These are phyloP conservation scores for Podarcis muralis DNA, from an alignment of 2,113 vertebrate species.

Conservation along the genomic window DNA sequence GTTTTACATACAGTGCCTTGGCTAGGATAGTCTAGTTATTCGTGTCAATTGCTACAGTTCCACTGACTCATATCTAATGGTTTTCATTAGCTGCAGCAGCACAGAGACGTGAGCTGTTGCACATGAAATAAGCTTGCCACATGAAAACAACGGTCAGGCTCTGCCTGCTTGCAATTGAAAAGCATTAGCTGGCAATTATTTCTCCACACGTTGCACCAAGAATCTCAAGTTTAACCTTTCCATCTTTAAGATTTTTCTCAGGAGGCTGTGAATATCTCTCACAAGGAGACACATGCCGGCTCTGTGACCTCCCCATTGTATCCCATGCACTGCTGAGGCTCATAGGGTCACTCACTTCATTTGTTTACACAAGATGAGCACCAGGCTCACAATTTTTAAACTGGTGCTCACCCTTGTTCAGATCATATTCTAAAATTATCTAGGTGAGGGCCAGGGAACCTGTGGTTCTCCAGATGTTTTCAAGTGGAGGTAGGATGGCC, in stretches of 20 bases:
- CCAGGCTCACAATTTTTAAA: constrained; percentile 43
- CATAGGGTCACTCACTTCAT: constrained; percentile 22
- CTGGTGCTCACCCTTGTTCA: constrained; percentile 19
- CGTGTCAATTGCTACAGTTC: background rate
- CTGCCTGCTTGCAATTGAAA: background rate
- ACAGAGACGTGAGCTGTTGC: background rate
- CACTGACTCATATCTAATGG: constrained; percentile 9
- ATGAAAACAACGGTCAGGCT: background rate
- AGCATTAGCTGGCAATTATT: background rate
- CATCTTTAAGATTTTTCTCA: background rate
- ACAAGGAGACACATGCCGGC: background rate
- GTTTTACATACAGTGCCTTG: constrained; percentile 59
- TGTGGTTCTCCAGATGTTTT: too few relatives aligned
- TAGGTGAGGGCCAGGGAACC: too few relatives aligned
- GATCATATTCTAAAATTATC: too few relatives aligned
- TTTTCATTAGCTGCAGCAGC: background rate
- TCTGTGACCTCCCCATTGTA: too few relatives aligned
- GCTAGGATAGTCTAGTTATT: constrained; percentile 17
- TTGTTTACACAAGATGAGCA: constrained; percentile 43
- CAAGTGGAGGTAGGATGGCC: too few relatives aligned
- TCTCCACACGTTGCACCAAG: background rate
- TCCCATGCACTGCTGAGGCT: constrained; percentile 15
- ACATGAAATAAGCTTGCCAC: background rate
- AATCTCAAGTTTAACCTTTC: background rate
- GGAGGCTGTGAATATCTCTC: background rate